phyloP scores from a whole-genome alignment of 2,113 vertebrate species.

The Daboia siamensis region DNA sequence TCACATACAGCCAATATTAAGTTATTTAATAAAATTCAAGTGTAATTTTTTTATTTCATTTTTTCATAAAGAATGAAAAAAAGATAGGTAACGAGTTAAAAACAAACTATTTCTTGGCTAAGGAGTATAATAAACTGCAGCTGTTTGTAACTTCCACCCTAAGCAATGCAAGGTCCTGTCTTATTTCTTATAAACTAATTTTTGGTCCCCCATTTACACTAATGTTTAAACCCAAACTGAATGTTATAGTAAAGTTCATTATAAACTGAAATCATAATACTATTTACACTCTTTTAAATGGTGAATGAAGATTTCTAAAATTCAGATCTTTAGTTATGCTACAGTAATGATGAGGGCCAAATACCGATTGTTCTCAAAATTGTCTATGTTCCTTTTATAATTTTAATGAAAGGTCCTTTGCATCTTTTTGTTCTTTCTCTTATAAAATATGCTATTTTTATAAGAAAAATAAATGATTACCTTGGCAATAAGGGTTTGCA shows the following conservation, averaged over 20 bases:
- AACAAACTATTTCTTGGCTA: not conserved
- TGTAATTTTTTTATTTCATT: not conserved
- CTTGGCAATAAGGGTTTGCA: slow-evolving; percentile 83
- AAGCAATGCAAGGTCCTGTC: not conserved
- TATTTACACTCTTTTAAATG: not conserved
- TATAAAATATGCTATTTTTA: not conserved
- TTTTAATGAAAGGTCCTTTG: not conserved
- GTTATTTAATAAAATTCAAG: not conserved
- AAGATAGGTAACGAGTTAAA: not conserved
- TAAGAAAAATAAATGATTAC: slow-evolving; percentile 61
- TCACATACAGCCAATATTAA: not conserved
- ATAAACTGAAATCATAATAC: not conserved
- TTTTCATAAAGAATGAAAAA: not conserved
- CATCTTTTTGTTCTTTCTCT: not conserved
- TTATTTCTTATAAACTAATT: not conserved
- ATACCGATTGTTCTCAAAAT: not conserved
- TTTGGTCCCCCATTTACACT: not conserved
- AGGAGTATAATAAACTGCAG: not conserved
- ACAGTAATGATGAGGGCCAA: not conserved
- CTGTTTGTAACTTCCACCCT: not conserved
- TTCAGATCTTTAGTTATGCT: not conserved
- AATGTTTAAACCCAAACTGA: not conserved
- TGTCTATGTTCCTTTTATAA: not conserved
- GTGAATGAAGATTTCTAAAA: not conserved
- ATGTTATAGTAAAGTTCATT: not conserved